Base-by-base conservation (phyloP, 2,888 invertebrate genomes). In the Protophormia terraenovae region DNA sequence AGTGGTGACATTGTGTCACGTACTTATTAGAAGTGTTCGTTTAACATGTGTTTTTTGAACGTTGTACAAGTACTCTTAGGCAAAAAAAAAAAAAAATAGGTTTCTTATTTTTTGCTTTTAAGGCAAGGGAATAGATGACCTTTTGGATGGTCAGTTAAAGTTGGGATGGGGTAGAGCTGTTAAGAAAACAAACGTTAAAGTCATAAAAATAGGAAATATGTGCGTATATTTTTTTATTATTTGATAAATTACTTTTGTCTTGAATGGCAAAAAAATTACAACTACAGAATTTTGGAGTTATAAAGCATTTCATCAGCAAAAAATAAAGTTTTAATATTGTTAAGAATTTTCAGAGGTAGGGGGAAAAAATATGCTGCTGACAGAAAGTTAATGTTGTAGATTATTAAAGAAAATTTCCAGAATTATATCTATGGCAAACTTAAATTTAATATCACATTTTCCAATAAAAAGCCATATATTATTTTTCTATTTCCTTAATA, bases 11-110 rank as follows among this genome's bases (percentile, higher is more conserved):
- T 10, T n/a, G 32, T 67, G 81, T 81, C 81, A 81, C 81, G 81
- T 81, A 81, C 73, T 75, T 47, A 38, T 67, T 60, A 50, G 58
- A 81, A 67, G 64, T 81, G 81, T 75, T 81, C 66, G 60, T 60
- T 73, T 66, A 81, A 75, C 81, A 81, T 81, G 67, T 81, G 73
- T 73, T 78, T 71, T 78, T 62, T 78, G 69, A n/a, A 47, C 16
- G 12, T 41, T 12, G 32, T 2, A 41, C 10, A 47, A 27, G 24
- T 27, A 22, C 22, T 22, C 22, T 50, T 1, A 24, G 50, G 22
- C 10, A 50, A 50, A 50, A 50, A 50, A 50, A 50, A 6, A 47
- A 16, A 47, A 7, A 19, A 47, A 16, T 55, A 55, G 14, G 27
- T 55, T 55, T 27, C 27, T 24, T 8, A 2, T 8, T 55, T 27